Percentiles rank a stretch among this genome's conserved stretches.
Evolutionary conservation across 2,797 vertebrate genomes (phyloP).

Genomic region (Cirrhinus molitorella): DNA sequence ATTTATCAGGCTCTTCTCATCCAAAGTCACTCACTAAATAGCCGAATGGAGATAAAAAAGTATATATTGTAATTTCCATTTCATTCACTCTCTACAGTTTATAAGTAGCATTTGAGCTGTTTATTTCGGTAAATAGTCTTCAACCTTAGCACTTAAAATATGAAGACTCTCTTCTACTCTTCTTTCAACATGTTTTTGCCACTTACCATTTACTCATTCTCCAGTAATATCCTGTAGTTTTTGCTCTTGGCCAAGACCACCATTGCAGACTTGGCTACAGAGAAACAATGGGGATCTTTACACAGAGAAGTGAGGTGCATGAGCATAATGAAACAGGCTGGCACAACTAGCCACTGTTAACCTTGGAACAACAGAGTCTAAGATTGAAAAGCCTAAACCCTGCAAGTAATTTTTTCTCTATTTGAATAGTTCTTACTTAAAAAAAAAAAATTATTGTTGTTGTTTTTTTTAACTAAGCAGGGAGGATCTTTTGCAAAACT

Average conservation of each 20-base stretch:
- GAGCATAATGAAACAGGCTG: conserved; percentile 48
- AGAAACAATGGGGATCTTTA: conserved; percentile 29
- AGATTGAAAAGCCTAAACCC: conserved; percentile 36
- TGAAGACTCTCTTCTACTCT: background rate
- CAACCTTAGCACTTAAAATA: background rate
- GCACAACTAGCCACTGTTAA: conserved; percentile 41
- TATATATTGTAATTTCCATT: too few species aligned
- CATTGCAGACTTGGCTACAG: conserved; percentile 36
- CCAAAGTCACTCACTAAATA: background rate
- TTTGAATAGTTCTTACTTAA: too few species aligned
- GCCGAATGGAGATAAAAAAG: background rate
- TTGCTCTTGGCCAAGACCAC: conserved; percentile 47
- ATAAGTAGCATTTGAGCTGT: background rate
- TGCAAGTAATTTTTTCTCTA: conserved; percentile 35
- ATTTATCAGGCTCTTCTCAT: background rate
- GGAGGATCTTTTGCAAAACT: background rate
- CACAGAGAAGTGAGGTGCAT: conserved; percentile 20
- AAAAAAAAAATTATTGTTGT: too few species aligned
- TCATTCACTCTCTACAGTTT: background rate
- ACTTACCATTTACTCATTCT: conserved; percentile 1
- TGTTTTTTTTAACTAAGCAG: too few species aligned
- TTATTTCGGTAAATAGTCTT: background rate
- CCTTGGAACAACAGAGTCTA: conserved; percentile 15
- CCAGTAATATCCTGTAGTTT: conserved; percentile 5
- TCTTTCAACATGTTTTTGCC: background rate